Conservation (phyloP, 2,113 vertebrate genomes). For the Amphiprion percula region DNA sequence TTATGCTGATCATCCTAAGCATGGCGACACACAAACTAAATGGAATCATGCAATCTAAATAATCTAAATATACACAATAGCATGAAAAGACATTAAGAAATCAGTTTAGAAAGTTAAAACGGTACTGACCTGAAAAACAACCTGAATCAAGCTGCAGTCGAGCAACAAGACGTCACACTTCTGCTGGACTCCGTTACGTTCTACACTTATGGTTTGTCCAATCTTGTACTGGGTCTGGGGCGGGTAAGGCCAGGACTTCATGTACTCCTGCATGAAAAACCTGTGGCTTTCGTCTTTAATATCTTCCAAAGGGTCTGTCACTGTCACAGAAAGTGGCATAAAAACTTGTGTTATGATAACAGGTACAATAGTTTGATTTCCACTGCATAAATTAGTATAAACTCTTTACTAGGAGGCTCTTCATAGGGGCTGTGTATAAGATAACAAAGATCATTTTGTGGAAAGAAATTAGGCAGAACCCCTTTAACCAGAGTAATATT, state of each 20-base stretch:
- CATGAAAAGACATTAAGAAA: not conserved
- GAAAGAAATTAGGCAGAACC: not conserved
- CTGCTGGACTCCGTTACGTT: conserved; percentile 88
- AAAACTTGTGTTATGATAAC: not conserved
- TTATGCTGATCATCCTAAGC: conserved; percentile 87
- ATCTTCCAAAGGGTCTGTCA: conserved; percentile 88
- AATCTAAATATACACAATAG: not conserved
- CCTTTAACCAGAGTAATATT: too few relatives aligned
- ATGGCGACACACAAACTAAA: conserved; percentile 27
- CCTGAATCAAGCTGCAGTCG: conserved; percentile 90
- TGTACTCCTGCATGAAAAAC: conserved; percentile 88
- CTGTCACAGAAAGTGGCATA: conserved; percentile 73
- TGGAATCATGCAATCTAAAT: not conserved
- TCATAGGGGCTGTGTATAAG: too few relatives aligned
- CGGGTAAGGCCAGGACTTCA: conserved; percentile 88
- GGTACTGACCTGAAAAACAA: conserved; percentile 83
- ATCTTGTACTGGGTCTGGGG: conserved; percentile 87
- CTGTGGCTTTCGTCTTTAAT: conserved; percentile 86
- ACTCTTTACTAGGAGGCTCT: not conserved
- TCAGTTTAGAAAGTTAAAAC: not conserved
- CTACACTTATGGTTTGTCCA: conserved; percentile 87
- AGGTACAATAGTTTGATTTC: too few relatives aligned
- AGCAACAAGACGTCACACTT: conserved; percentile 86
- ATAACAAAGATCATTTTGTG: not conserved
- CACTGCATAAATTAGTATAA: not conserved